phyloP scores from a whole-genome alignment of 2,888 invertebrate genomes.

The Schizotus pectinicornis region DNA sequence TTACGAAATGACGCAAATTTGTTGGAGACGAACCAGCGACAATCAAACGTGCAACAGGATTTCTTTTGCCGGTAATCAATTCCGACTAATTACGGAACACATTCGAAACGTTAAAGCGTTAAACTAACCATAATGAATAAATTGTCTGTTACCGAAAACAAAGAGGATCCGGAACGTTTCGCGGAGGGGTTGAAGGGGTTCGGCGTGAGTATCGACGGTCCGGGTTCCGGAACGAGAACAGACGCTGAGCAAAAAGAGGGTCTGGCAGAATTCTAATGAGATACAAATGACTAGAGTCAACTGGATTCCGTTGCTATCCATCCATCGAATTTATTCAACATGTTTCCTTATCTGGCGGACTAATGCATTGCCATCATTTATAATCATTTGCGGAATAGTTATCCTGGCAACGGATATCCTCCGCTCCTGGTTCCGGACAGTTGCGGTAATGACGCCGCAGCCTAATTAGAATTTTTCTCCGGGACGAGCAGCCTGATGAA shows the following conservation, averaged over 20 bases:
- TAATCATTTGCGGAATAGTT: slow-evolving; percentile 8
- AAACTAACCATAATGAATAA: slow-evolving; percentile 4
- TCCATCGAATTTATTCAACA: slow-evolving; percentile 17
- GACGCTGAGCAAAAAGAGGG: slow-evolving; percentile 19
- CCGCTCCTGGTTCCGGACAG: neutral
- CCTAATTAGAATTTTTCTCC: too few species aligned
- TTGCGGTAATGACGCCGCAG: neutral
- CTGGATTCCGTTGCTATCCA: slow-evolving; percentile 24
- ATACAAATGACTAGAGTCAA: slow-evolving; percentile 33
- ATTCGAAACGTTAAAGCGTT: too few species aligned
- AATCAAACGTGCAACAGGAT: too few species aligned
- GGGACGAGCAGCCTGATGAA: too few species aligned
- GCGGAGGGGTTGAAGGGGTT: neutral
- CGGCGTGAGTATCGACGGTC: slow-evolving; percentile 16
- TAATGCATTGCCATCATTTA: slow-evolving; percentile 18
- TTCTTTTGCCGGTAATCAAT: too few species aligned
- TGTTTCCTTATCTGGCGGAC: slow-evolving; percentile 15
- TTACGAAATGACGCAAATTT: too few species aligned
- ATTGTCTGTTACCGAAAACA: slow-evolving; percentile 1
- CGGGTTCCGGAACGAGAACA: slow-evolving; percentile 8
- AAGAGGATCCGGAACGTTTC: neutral
- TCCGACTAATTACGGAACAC: too few species aligned
- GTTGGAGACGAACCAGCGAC: too few species aligned
- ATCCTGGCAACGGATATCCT: neutral
- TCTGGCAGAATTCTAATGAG: slow-evolving; percentile 30